Base-by-base conservation (phyloP, 2,888 invertebrate species). In the Pyrrhosoma nymphula region DNA sequence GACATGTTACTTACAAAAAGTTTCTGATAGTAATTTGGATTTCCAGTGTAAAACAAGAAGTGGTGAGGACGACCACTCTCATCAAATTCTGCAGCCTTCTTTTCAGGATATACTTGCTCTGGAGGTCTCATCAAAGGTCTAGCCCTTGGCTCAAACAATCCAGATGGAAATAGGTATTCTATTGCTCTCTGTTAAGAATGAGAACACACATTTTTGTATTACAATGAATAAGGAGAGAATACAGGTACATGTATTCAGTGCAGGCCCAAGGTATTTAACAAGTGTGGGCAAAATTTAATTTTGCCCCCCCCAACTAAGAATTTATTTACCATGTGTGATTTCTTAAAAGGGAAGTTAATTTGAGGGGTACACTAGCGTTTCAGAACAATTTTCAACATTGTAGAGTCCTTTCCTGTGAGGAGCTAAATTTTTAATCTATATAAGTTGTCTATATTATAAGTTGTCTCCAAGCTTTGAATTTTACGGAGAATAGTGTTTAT, bases 161-260 rank as follows among this genome's bases (percentile, higher is more conserved):
- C 99, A 95, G 99, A 99, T 12, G 99, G 99, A 96, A 99, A 98
- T n/a, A 99, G 97, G 97, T 99, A 99, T 96, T 98, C 98, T 96
- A 99, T 99, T 4, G 99, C 98, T 96, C 98, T 98, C 98, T 98
- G 97, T 95, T 14, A 95, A 96, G 88, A 96, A 96, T 47, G 95
- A 60, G 16, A 60, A 60, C 60, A 60, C 20, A 60, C 16, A 60
- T 14, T 8, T 96, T 96, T 75, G 96, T 93, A 95, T 95, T 95
- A 90, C 88, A 95, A 95, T 0, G 6, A 20, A 30, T 90, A 20
- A 39, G 56, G 69, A 39, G 63, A 82, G 35, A 35, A 23, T 4
- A 47, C 47, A 47, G 8, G 82, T 75, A 47, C 82, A 95, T 20
- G 35, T 95, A 95, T 82, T 35, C 39, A 95, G 95, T 95, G 95